These are phyloP conservation scores for Alligator sinensis DNA, from an alignment of 2,113 vertebrate species.

Conservation along the genomic window DNA sequence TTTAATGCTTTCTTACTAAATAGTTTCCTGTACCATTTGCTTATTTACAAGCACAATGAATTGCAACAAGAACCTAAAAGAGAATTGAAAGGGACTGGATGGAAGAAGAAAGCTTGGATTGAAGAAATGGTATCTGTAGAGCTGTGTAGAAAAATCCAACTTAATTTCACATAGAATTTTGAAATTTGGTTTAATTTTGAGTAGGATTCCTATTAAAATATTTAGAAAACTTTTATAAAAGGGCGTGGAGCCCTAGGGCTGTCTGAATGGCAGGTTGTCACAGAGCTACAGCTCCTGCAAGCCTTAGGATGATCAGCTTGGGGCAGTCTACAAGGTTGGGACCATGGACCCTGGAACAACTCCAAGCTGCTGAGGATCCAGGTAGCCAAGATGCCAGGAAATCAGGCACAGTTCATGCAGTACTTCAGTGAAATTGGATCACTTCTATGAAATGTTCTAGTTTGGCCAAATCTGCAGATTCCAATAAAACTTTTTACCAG, in stretches of 20 bases:
- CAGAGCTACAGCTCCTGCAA: neutral
- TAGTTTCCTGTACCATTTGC: slow-evolving; percentile 2
- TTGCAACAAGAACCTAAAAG: slow-evolving; percentile 6
- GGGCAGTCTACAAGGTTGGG: neutral
- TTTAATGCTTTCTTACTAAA: neutral
- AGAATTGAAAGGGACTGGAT: neutral
- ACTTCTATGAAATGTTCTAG: fast-evolving
- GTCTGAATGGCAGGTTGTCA: slow-evolving; percentile 15
- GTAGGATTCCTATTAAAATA: neutral
- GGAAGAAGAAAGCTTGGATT: neutral
- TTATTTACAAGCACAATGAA: slow-evolving; percentile 23
- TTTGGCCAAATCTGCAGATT: neutral
- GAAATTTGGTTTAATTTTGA: neutral
- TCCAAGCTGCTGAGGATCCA: neutral
- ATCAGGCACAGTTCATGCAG: neutral
- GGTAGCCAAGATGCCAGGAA: neutral
- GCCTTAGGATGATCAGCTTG: slow-evolving; percentile 25
- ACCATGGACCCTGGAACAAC: neutral
- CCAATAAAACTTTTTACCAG: neutral
- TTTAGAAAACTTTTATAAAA: neutral
- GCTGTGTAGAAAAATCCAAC: fast-evolving
- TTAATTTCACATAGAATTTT: neutral
- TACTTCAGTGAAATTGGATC: neutral
- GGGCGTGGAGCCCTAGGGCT: slow-evolving; percentile 28
- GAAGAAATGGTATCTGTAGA: neutral